Conservation (phyloP, 2,113 vertebrate genomes). For the Scomber scombrus region DNA sequence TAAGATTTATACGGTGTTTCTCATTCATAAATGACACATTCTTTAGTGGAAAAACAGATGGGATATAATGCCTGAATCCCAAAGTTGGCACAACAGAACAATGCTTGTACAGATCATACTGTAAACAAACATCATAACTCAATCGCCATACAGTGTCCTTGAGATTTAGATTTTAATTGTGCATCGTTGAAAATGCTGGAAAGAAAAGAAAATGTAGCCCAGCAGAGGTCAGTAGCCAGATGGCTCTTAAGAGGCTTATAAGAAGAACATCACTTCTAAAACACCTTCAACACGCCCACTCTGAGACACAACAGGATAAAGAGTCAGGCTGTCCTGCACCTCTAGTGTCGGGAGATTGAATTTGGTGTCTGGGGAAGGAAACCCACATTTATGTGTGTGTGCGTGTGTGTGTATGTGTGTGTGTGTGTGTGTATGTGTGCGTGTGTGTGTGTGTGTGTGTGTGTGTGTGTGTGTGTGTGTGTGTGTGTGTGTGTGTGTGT, state of each 20-base stretch:
- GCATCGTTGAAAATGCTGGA: constrained; percentile 1
- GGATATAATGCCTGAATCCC: background rate
- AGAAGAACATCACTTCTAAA: constrained; percentile 50
- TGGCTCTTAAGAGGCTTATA: constrained; percentile 64
- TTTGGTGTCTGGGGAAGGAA: constrained; percentile 1
- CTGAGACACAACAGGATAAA: constrained; percentile 33
- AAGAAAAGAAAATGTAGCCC: constrained; percentile 19
- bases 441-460: background rate
- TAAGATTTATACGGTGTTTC: background rate
- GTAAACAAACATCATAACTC: background rate
- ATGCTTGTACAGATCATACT: background rate
- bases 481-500: background rate
- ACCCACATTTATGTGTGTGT: background rate
- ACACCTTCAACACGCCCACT: constrained; percentile 56
- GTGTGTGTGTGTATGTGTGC: background rate
- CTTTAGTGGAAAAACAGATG: background rate
- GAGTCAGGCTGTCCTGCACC: constrained; percentile 5
- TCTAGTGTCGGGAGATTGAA: constrained; percentile 7
- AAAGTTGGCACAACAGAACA: background rate
- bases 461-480: no score
- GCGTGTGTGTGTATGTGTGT: no score
- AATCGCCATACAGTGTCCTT: background rate
- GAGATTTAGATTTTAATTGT: constrained; percentile 21
- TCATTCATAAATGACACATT: background rate
- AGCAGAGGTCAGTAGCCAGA: constrained; percentile 62